Evolutionary conservation across 2,797 vertebrate genomes (phyloP), one percentile per base, ranked within the genome.

Genomic region (Masticophis lateralis): DNA sequence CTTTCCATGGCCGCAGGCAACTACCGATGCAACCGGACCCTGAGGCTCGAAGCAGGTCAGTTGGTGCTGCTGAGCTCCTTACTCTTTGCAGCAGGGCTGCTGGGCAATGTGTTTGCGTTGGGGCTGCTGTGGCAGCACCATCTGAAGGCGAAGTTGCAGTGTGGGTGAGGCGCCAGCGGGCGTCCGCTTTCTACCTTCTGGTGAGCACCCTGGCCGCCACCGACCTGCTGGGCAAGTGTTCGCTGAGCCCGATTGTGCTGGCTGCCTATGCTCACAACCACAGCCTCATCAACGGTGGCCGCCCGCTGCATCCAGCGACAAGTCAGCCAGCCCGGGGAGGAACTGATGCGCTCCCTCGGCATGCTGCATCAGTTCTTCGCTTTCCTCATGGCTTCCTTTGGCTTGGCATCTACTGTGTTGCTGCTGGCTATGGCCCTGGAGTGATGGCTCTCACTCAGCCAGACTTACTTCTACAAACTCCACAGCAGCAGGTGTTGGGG

Each of bases 301-400:
- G 37, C 37, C 2, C 9, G 2, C 0, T 89, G 0, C 63, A 43
- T 0, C 32, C n/a, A 3, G 32, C 22, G 37, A 13, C 51, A 51
- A 51, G 69, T 0, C 43, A 8, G 12, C 37, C 37, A 37, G 37
- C 37, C 37, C 37, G 37, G 37, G 37, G 37, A 37, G 37, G 37
- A 37, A 37, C 37, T 2, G 57, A 90, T 0, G 69, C 88, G 0
- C 28, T n/a, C 43, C 20, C 43, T 43, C 43, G 89, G 94, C 0
- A 2, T 13, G 8, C 91, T 94, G 2, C 94, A 96, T 96, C 95
- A 96, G 20, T 93, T 96, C 59, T 98, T 98, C 92, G 96, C 98
- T 93, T 98, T 97, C 95, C 47, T 97, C 91, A 98, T 98, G 98
- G 97, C 97, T 0, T 98, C 98, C 96, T 98, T 98, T 89, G 98